A percentile compares a stretch with the other conserved stretches of the same genome.
Evolutionary conservation across 2,888 invertebrate genomes (phyloP).

Genomic region (Julus scanicus): DNA sequence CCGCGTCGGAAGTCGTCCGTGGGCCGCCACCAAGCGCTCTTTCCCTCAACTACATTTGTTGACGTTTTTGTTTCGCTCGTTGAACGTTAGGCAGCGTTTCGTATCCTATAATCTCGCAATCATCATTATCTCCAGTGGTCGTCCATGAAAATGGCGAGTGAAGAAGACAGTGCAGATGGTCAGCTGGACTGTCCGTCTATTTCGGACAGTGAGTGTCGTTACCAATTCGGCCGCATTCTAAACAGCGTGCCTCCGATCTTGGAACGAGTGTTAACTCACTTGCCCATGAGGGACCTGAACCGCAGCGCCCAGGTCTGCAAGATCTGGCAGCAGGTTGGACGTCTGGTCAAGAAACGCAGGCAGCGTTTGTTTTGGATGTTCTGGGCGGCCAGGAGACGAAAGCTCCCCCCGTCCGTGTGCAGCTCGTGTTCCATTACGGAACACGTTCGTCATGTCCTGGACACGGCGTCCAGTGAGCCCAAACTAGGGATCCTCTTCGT

Average conservation of each 20-base stretch:
- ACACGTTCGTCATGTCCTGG: constrained; percentile 54
- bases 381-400: constrained; percentile 55
- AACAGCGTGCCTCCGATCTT: constrained; percentile 55
- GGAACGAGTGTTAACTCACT: constrained; percentile 55
- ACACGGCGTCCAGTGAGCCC: constrained; percentile 53
- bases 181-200: background rate
- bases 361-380: constrained; percentile 54
- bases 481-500: constrained; percentile 56
- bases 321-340: constrained; percentile 50
- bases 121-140: background rate
- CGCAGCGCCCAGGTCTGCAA: constrained; percentile 56
- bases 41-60: constrained; percentile 4
- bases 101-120: background rate
- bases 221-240: constrained; percentile 53
- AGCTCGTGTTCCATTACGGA: constrained; percentile 56
- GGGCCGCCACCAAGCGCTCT: constrained; percentile 20
- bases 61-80: constrained; percentile 10
- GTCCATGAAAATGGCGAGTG: constrained; percentile 41
- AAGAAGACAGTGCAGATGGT: constrained; percentile 36
- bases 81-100: too few relatives aligned
- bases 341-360: constrained; percentile 54
- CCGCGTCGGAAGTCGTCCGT: background rate
- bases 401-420: constrained; percentile 56
- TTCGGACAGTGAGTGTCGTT: background rate
- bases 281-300: constrained; percentile 55